Percentiles rank a stretch among this genome's conserved stretches.
phyloP scores from a whole-genome alignment of 2,888 invertebrate species.

The Aricia artaxerxes region DNA sequence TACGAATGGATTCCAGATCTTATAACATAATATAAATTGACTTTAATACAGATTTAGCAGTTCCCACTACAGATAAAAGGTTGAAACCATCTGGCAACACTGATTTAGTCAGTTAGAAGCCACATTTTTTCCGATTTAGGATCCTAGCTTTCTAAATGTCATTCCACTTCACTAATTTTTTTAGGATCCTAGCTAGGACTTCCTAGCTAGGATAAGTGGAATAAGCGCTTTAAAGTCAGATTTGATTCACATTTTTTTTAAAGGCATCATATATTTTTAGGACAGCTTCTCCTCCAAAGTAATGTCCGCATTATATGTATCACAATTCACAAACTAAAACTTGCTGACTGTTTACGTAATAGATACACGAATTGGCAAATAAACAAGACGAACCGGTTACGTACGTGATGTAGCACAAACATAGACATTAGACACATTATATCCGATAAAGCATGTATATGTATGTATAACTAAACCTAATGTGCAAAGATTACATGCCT shows the following conservation, averaged over 20 bases:
- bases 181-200: too few species aligned
- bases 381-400: constrained; percentile 14
- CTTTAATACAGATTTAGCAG: too few species aligned
- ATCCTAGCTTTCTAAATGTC: too few species aligned
- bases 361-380: constrained; percentile 4
- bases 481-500: constrained; percentile 9
- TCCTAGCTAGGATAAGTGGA: too few species aligned
- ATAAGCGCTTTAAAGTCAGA: too few species aligned
- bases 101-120: too few species aligned
- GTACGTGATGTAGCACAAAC: constrained; percentile 16
- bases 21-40: too few species aligned
- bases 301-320: neutral
- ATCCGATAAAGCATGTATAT: neutral
- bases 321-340: neutral
- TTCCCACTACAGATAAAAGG: too few species aligned
- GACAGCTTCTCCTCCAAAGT: neutral
- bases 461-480: neutral
- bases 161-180: too few species aligned
- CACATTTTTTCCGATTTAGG: too few species aligned
- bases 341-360: constrained; percentile 11
- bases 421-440: neutral
- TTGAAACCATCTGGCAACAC: too few species aligned
- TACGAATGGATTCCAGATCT: too few species aligned
- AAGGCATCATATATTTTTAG: neutral
- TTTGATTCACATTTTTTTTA: neutral